Base-by-base conservation (phyloP, 2,888 invertebrate species). In the Aphrophora alni region DNA sequence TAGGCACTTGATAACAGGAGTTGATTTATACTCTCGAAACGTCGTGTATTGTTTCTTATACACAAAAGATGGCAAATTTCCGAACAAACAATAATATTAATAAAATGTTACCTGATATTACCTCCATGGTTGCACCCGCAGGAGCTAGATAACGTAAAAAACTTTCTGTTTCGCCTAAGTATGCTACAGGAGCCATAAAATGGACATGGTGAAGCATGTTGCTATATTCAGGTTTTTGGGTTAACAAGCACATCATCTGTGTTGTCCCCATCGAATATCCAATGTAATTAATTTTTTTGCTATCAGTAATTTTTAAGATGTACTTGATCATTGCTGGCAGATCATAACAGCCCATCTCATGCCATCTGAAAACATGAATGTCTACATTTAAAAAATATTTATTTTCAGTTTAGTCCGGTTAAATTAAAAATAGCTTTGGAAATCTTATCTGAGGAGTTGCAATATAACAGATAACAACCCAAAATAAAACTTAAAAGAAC, bases 231-330 rank as follows among this genome's bases (percentile, higher is more conserved):
- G 93, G 93, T 83, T 91, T 89, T 24, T 91, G 90, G 0, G 94
- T 93, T 75, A 95, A 90, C 87, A 95, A 89, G 0, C 93, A 93
- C 86, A 93, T 94, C 84, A 94, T 92, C 86, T 93, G 90, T 0
- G 95, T 94, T 0, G 95, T 95, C 0, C 97, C 98, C 93, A 98
- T 97, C 0, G 97, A 97, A 88, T 98, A 97, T 0, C 98, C 98
- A 69, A 97, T 89, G 87, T 97, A 98, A 85, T 92, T 91, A 44
- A 94, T 86, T 68, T 91, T 88, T 8, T 88, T 85, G 82, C 90
- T 88, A 0, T 89, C 88, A 0, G 92, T 92, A 8, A 84, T 85
- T 3, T 89, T 87, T 72, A 92, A 87, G 0, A 92, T 89, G 85
- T 95, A 93, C 87, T 97, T 93, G 81, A 98, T 92, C 85, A 92